A percentile compares a stretch with the other conserved stretches of the same genome.
Conservation (phyloP, 2,797 vertebrate species). For the Phataginus tricuspis region DNA sequence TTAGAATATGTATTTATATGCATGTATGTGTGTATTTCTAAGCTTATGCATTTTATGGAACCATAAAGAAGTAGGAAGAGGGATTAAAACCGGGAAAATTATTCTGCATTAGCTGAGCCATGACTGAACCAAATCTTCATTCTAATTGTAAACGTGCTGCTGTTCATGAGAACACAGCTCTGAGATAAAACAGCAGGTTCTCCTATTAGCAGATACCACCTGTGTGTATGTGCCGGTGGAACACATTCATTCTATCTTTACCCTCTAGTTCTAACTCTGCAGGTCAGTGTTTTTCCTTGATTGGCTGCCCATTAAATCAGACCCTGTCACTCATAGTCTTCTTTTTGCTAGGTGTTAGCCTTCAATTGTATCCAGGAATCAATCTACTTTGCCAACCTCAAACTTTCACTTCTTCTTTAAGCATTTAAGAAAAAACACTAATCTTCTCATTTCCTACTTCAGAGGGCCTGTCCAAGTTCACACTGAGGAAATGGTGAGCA, state of each 20-base stretch:
- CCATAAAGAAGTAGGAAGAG: background rate
- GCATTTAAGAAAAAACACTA: conserved; percentile 10
- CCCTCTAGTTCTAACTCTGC: background rate
- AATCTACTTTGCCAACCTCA: background rate
- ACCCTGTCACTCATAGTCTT: background rate
- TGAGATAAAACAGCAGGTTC: conserved; percentile 16
- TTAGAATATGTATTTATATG: background rate
- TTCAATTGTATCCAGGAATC: conserved; percentile 26
- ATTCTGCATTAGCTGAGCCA: background rate
- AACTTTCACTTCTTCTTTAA: conserved; percentile 36
- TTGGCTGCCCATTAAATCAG: background rate
- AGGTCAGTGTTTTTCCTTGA: background rate
- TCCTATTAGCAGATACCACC: background rate
- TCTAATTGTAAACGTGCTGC: background rate
- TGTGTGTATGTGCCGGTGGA: background rate
- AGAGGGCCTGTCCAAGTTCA: background rate
- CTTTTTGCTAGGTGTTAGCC: conserved; percentile 17
- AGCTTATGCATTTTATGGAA: background rate
- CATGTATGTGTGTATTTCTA: background rate
- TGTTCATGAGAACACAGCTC: background rate
- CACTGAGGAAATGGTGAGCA: background rate
- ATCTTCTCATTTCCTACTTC: conserved; percentile 51
- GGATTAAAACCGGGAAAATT: background rate
- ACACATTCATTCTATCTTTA: background rate
- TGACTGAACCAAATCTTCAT: background rate